Evolutionary conservation across 1,140 invertebrate species (phyloP), one percentile per base, ranked within the genome.

Genomic region (Temnothorax longispinosus): DNA sequence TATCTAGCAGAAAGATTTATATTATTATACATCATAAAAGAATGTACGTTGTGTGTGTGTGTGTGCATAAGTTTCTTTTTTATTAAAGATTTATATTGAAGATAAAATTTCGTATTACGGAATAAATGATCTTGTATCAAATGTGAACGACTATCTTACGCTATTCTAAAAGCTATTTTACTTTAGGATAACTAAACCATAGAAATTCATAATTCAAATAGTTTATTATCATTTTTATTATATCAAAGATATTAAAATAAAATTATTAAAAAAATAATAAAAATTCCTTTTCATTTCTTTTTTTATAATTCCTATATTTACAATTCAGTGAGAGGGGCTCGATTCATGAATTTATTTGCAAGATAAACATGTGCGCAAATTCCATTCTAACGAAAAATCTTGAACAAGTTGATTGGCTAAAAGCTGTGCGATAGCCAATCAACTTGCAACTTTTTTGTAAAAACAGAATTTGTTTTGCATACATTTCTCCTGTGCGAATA

Each of bases 1-100:
- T 38, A 65, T 78, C 35, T 15, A 58, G 11, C 18, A 38, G 44
- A 35, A 75, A 75, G 35, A 54, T 75, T 38, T 56, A 41, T 64
- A 35, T 77, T 60, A 75, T 21, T 41, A 35, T 21, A 75, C 18
- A 56, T 41, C 21, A 38, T 15, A 18, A 18, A 77, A 32, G 41
- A 64, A 64, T 77, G n/a, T 67, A 44, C 3, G 2, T 15, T 75
- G 44, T 6, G 44, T 5, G 3, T 27, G 6, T 2, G 7, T 76
- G 27, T 5, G n/a, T 13, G 10, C 10, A 6, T 75, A 52, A n/a
- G 1, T 35, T n/a, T 21, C 38, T 18, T 21, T 15, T 41, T 58
- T 6, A 58, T 58, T 15, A 15, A 38, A 56, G 15, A 27, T 41
- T 56, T 6, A 38, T 56, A 21, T 11, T 38, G 2, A 38, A 56